Percentiles rank a stretch among this genome's conserved stretches.
Evolutionary conservation across 1,140 invertebrate genomes (phyloP).

Genomic region (Drosophila willistoni): DNA sequence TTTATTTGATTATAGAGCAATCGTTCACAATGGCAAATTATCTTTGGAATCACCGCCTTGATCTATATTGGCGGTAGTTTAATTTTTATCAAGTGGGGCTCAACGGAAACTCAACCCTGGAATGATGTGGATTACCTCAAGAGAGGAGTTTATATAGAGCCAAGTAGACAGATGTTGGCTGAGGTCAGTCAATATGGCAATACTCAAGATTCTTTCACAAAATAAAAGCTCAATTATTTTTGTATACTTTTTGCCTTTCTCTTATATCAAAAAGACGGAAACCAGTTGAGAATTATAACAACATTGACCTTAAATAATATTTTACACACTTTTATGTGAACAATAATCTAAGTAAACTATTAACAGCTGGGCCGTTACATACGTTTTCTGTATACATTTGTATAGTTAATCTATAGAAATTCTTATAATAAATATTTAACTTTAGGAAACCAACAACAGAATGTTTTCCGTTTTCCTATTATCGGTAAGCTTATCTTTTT

Average conservation of each 20-base stretch:
- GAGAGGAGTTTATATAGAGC: not conserved
- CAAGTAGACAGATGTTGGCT: not conserved
- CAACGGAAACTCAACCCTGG: constrained; percentile 92
- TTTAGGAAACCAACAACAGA: not conserved
- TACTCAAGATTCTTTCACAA: not conserved
- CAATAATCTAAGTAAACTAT: too few species aligned
- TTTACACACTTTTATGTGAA: too few species aligned
- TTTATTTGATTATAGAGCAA: constrained; percentile 86
- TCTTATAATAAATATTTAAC: not conserved
- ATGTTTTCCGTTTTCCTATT: not conserved
- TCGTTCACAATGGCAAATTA: constrained; percentile 89
- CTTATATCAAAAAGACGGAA: too few species aligned
- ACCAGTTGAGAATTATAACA: constrained; percentile 1
- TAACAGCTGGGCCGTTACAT: too few species aligned
- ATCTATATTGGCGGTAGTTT: constrained; percentile 65
- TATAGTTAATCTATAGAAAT: not conserved
- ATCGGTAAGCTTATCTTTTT: constrained; percentile 1
- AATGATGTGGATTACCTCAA: constrained; percentile 89
- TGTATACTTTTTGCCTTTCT: not conserved
- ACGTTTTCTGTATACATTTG: not conserved
- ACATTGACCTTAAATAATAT: not conserved
- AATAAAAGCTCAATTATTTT: not conserved
- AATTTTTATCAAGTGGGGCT: constrained; percentile 84
- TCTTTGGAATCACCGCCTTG: constrained; percentile 64
- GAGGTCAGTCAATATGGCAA: not conserved